These are phyloP conservation scores for Lathamus discolor DNA, from an alignment of 2,113 vertebrate species.

Conservation along the genomic window DNA sequence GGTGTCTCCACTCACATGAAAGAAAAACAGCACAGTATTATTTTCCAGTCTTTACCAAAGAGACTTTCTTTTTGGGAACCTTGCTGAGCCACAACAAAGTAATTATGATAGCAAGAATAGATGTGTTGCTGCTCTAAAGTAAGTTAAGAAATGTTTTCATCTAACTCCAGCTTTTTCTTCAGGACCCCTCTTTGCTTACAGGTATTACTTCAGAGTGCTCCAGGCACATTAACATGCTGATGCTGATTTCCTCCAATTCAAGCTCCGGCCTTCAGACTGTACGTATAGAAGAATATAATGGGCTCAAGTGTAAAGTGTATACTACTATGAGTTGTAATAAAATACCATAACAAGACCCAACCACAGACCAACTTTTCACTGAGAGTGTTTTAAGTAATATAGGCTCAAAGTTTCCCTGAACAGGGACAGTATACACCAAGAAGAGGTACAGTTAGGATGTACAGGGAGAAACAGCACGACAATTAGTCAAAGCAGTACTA, in stretches of 20 bases:
- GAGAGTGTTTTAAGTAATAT: not conserved
- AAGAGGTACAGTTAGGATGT: not conserved
- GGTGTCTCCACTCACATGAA: not conserved
- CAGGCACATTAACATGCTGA: not conserved
- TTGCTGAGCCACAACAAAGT: not conserved
- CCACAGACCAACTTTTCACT: not conserved
- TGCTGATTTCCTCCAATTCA: not conserved
- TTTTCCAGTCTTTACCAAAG: not conserved
- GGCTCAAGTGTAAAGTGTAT: not conserved
- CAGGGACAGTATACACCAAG: not conserved
- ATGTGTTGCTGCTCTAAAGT: not conserved
- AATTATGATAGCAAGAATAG: not conserved
- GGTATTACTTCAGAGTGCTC: not conserved
- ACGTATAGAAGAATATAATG: fast-evolving
- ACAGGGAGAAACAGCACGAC: not conserved
- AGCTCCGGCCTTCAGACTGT: not conserved
- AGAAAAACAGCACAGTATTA: not conserved
- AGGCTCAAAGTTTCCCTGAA: not conserved
- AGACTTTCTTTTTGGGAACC: not conserved
- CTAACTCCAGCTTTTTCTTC: not conserved
- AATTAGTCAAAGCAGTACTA: not conserved
- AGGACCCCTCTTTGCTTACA: not conserved
- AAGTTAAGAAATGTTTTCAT: not conserved
- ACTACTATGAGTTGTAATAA: not conserved
- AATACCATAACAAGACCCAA: not conserved